Percentiles rank a stretch among this genome's conserved stretches.
phyloP scores from a whole-genome alignment of 2,113 vertebrate species.

The Hoplias malabaricus region DNA sequence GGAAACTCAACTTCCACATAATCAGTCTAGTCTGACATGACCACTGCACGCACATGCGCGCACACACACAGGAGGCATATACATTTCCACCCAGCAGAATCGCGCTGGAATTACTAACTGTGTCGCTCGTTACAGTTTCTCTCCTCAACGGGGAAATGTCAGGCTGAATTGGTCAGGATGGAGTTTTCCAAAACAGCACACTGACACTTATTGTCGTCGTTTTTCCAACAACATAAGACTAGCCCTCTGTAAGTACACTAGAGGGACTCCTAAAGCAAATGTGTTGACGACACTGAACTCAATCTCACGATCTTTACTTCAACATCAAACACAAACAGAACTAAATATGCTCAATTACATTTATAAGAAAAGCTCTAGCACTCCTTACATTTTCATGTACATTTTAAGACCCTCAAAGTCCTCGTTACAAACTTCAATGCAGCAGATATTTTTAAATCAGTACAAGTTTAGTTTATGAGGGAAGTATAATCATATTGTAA shows the following conservation, averaged over 20 bases:
- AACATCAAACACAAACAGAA: neutral
- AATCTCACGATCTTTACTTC: constrained; percentile 1
- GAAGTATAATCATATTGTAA: no score
- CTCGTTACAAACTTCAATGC: no score
- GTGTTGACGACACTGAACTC: constrained; percentile 9
- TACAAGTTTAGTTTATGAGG: no score
- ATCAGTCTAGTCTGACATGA: constrained; percentile 13
- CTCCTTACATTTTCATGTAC: no score
- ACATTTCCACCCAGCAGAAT: constrained; percentile 8
- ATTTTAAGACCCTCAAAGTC: no score
- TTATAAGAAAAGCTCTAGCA: no score
- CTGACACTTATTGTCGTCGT: constrained; percentile 41
- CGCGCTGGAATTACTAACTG: neutral
- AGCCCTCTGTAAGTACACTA: constrained; percentile 31
- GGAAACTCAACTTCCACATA: constrained; percentile 3
- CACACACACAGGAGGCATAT: neutral
- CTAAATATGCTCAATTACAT: no score
- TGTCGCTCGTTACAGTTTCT: constrained; percentile 11
- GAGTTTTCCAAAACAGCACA: constrained; percentile 30
- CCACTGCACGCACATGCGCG: neutral
- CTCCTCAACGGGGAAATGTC: constrained; percentile 6
- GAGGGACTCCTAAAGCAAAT: constrained; percentile 45
- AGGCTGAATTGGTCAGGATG: constrained; percentile 33
- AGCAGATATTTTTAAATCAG: no score
- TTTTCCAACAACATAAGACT: constrained; percentile 7